A percentile compares a stretch with the other conserved stretches of the same genome.
These are phyloP conservation scores for Scarus forsteni DNA, from an alignment of 2,797 vertebrate species.

Conservation along the genomic window DNA sequence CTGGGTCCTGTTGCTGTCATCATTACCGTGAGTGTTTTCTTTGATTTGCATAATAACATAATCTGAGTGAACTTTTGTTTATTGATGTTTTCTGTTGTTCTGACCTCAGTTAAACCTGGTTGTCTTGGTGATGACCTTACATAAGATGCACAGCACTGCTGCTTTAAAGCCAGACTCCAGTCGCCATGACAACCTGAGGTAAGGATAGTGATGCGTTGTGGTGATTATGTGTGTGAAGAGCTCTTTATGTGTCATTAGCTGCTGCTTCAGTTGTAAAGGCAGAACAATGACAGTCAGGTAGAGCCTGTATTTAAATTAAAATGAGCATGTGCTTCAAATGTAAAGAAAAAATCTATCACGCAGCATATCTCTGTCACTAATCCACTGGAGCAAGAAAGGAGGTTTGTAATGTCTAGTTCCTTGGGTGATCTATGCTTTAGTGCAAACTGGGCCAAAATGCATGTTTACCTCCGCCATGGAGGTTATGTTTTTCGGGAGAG, in stretches of 20 bases:
- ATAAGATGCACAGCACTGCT: constrained; percentile 92
- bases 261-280: neutral
- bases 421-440: too few species aligned
- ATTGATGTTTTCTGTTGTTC: constrained; percentile 9
- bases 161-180: constrained; percentile 94
- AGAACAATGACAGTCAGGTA: neutral
- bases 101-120: constrained; percentile 88
- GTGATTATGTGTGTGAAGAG: neutral
- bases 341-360: too few species aligned
- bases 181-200: constrained; percentile 95
- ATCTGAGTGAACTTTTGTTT: neutral
- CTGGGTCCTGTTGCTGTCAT: constrained; percentile 91
- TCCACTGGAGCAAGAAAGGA: too few species aligned
- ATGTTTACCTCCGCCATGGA: too few species aligned
- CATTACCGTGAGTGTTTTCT: constrained; percentile 85
- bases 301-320: too few species aligned
- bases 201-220: constrained; percentile 51
- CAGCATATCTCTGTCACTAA: too few species aligned
- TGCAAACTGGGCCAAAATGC: too few species aligned
- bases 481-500: too few species aligned
- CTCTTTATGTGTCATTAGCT: constrained; percentile 1
- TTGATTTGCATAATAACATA: too few species aligned
- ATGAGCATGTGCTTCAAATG: too few species aligned
- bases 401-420: too few species aligned
- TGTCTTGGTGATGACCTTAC: constrained; percentile 92